Base-by-base conservation (phyloP, 2,888 invertebrate genomes). In the Diogma glabrata region DNA sequence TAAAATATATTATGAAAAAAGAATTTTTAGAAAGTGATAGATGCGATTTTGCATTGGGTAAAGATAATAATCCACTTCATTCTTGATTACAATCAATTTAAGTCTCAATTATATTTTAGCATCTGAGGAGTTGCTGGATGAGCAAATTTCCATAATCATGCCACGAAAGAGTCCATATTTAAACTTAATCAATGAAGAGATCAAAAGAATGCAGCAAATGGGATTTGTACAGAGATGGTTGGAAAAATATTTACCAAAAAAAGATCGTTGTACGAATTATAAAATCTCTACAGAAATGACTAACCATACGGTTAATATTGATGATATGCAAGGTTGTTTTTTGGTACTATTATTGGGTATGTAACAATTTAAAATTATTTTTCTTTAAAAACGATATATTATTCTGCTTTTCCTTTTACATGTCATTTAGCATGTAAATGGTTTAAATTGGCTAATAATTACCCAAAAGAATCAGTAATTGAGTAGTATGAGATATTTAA, bases 251-350 rank as follows among this genome's bases (percentile, higher is more conserved):
- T 70, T 87, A 61, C 89, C 90, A 0, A 77, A 79, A 60, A 82
- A 79, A 57, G 87, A 91, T 67, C 81, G 82, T 55, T 93, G 92
- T 63, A 87, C 77, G 77, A 82, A 78, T 64, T 76, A 74, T 47
- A 74, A 76, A 2, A 67, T 75, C 17, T 66, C 72, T 12, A 72
- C 80, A 0, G 83, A 83, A 67, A 85, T 82, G n/a, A 81, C 81
- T 54, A 90, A 88, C 63, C 87, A 91, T 61, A 89, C 87, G 30
- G 92, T 93, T 38, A 88, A 89, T 65, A 75, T 92, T 58, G 78
- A 83, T 49, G 92, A 93, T 61, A 93, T 92, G 91, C 90, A 92
- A 67, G 93, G 92, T 10, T 91, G 89, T 22, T 92, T 92, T 70
- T 84, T 90, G 60, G 83, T 93, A 0, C 71, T 92, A 3, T 75